A percentile compares a stretch with the other conserved stretches of the same genome.
Evolutionary conservation across 2,113 vertebrate species (phyloP).

Genomic region (Rhagologus leucostigma): DNA sequence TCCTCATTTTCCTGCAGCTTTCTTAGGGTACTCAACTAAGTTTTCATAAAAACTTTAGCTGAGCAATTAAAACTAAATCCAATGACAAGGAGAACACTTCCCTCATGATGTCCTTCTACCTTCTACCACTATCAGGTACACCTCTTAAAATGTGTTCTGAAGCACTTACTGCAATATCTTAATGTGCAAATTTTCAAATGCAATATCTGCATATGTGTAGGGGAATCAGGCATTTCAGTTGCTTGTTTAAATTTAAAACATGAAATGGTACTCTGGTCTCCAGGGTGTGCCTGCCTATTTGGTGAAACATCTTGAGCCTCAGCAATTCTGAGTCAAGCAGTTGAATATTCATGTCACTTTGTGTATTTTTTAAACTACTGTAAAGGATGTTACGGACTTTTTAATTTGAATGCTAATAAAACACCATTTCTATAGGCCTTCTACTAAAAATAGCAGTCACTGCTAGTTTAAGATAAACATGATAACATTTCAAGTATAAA

Average conservation of each 20-base stretch:
- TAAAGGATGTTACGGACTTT: neutral
- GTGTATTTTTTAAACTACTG: neutral
- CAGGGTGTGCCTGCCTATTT: neutral
- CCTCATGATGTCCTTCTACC: neutral
- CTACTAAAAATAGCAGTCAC: neutral
- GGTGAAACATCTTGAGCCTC: neutral
- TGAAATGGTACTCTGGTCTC: neutral
- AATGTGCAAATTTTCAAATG: neutral
- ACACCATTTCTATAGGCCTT: neutral
- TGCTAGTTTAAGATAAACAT: neutral
- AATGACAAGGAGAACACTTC: neutral
- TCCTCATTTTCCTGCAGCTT: neutral
- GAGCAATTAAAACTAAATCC: neutral
- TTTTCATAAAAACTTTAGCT: neutral
- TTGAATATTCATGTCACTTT: neutral
- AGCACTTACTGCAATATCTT: neutral
- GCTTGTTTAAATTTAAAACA: neutral
- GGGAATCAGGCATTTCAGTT: rapidly evolving
- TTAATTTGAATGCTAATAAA: neutral
- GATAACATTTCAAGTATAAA: neutral
- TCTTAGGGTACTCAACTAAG: neutral
- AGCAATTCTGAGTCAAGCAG: neutral
- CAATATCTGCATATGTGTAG: neutral
- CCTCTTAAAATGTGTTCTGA: neutral
- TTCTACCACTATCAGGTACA: neutral